Base-by-base conservation (phyloP, 1,140 invertebrate genomes). In the Drosophila sechellia region DNA sequence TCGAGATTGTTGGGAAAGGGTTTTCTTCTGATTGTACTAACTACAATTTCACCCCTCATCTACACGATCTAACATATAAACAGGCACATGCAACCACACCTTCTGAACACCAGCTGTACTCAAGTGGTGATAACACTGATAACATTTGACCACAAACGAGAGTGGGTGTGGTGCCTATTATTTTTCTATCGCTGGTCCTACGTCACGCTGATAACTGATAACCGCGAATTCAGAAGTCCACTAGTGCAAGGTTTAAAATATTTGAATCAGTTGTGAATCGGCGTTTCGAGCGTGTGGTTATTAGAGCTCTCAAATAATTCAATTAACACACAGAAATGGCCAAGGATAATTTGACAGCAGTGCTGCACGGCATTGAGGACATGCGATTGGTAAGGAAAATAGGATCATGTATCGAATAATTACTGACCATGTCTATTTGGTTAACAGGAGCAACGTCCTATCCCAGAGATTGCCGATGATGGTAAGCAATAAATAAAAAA, bases 341-440 rank as follows among this genome's bases (percentile, higher is more conserved):
- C 37, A 80, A 79, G 54, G 81, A 90, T 50, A 91, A 91, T 76
- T 53, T 91, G 58, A 95, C 96, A 37, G 96, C 96, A 45, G 94
- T 97, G 65, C 93, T 97, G 1, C 94, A 97, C 89, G 95, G 95
- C 64, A 94, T 96, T 39, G 95, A 96, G 79, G 96, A 98, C 92
- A 92, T 98, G 46, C 92, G 96, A 86, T 86, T 98, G 94, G 97
- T 97, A 93, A 95, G 94, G 94, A 10, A 4, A 5, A 25, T 43
- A 2, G 40, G 8, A 8, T 3, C 27, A 17, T n/a, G 13, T 0
- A 12, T 1, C 0, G 5, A 10, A 10, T 5, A 13, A 25, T 12
- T 40, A 22, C n/a, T 39, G 3, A 50, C 6, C 0, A 48, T 2
- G 12, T 39, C 0, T 13, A 12, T 8, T 22, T 3, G 40, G 43